Base-by-base conservation (phyloP, 2,888 invertebrate genomes). In the Acanthosepion pharaonis region DNA sequence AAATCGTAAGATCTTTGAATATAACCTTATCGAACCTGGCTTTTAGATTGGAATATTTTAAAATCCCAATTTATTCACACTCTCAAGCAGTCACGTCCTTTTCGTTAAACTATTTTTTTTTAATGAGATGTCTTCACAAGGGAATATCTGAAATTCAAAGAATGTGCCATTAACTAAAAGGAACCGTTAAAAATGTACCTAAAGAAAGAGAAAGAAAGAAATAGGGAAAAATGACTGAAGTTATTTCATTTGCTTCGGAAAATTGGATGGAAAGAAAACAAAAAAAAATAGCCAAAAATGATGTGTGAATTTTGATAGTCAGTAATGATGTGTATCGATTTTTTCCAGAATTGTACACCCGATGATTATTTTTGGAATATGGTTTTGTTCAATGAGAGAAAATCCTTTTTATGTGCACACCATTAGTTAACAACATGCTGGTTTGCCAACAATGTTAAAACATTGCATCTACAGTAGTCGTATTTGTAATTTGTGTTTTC, bases 241-340 rank as follows among this genome's bases (percentile, higher is more conserved):
- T n/a, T 9, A 33, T 78, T n/a, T n/a, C 78, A 78, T 78, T 78
- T 78, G 5, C 15, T n/a, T 33, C n/a, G 59, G 59, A 78, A 78
- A n/a, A 78, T 33, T 15, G n/a, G n/a, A 78, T n/a, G 11, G 1
- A n/a, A 78, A 33, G 15, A 11, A n/a, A 78, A n/a, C 1, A 23
- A 2, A 15, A 78, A 78, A 15, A 3, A n/a, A 78, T 2, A 15
- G 28, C 25, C 9, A 78, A 8, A 78, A 78, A 78, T 6, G 18
- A 78, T 5, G 78, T 78, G n/a, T 33, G n/a, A 78, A 78, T 78
- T 78, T 78, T n/a, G 78, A 78, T 78, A n/a, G 78, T 9, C n/a
- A 78, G n/a, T 78, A 78, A 78, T 78, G 78, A 78, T 78, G 78
- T 78, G 78, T n/a, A 78, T 78, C 78, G 78, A 78, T 78, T 78